Percentiles rank a stretch among this genome's conserved stretches.
Conservation (phyloP, 2,113 vertebrate genomes). For the Phrynosoma blainvillii region DNA sequence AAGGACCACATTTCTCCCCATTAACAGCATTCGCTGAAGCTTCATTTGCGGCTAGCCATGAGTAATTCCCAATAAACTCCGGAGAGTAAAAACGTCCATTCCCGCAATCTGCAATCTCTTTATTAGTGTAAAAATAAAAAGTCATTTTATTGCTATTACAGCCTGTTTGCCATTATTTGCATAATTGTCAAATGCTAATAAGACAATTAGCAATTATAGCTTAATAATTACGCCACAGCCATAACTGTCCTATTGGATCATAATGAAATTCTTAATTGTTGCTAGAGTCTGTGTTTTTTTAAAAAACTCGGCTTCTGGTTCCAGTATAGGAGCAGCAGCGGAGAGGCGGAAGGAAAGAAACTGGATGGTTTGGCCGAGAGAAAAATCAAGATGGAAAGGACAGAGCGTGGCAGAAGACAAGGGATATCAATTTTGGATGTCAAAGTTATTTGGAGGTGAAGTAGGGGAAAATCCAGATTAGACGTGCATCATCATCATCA, state of each 20-base stretch:
- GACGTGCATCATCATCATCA: too few relatives aligned
- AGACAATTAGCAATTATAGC: conserved; percentile 71
- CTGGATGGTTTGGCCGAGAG: too few relatives aligned
- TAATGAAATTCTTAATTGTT: conserved; percentile 74
- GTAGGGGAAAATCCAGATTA: not conserved
- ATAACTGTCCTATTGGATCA: conserved; percentile 59
- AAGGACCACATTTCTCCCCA: too few relatives aligned
- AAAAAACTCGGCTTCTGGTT: conserved; percentile 29
- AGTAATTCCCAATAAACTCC: conserved; percentile 37
- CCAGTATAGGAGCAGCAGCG: conserved; percentile 11
- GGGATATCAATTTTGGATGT: not conserved
- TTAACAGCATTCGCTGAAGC: not conserved
- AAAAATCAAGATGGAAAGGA: not conserved
- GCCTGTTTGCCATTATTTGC: conserved; percentile 71
- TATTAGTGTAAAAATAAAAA: conserved; percentile 41
- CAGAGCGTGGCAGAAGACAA: not conserved
- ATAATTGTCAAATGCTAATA: conserved; percentile 76
- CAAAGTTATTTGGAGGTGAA: not conserved
- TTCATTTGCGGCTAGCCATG: not conserved
- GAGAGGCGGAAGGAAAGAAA: not conserved
- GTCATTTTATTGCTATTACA: conserved; percentile 62
- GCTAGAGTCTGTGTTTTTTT: conserved; percentile 62
- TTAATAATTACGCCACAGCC: conserved; percentile 69
- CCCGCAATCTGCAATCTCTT: conserved; percentile 43
- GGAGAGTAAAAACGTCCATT: conserved; percentile 29